Conservation (phyloP, 1,140 invertebrate genomes). For the Agraylea sexmaculata region DNA sequence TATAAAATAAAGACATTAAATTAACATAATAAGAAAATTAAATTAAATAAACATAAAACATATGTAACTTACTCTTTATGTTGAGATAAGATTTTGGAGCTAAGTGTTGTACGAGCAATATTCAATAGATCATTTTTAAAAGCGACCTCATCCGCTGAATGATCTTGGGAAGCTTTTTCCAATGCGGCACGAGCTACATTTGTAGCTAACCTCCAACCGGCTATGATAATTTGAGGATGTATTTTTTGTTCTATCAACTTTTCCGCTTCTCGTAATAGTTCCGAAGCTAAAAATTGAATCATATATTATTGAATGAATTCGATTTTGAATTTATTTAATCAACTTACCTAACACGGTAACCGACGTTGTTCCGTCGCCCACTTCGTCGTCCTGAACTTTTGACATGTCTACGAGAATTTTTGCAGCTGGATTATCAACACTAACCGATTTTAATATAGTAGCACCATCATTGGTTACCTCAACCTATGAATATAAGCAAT, state of each 20-base stretch:
- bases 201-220: slow-evolving; percentile 85
- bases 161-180: slow-evolving; percentile 62
- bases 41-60: slow-evolving; percentile 8
- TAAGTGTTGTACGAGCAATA: slow-evolving; percentile 94
- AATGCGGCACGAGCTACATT: slow-evolving; percentile 76
- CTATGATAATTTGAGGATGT: slow-evolving; percentile 96
- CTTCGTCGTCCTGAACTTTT: slow-evolving; percentile 97
- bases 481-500: slow-evolving; percentile 42
- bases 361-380: slow-evolving; percentile 98
- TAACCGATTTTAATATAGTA: slow-evolving; percentile 92
- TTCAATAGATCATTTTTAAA: slow-evolving; percentile 89
- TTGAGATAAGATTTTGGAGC: slow-evolving; percentile 96
- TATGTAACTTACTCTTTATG: slow-evolving; percentile 67
- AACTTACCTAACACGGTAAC: slow-evolving; percentile 83
- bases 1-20: slow-evolving; percentile 17
- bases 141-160: slow-evolving; percentile 64
- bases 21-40: background rate
- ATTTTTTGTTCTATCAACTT: slow-evolving; percentile 87
- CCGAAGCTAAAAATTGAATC: slow-evolving; percentile 55
- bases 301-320: no score
- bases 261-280: slow-evolving; percentile 92
- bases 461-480: slow-evolving; percentile 99
- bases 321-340: no score
- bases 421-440: slow-evolving; percentile 97
- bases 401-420: slow-evolving; percentile 99